These are phyloP conservation scores for Cyprinodon brontotheroides DNA, from an alignment of 2,113 vertebrate genomes.

Conservation along the genomic window DNA sequence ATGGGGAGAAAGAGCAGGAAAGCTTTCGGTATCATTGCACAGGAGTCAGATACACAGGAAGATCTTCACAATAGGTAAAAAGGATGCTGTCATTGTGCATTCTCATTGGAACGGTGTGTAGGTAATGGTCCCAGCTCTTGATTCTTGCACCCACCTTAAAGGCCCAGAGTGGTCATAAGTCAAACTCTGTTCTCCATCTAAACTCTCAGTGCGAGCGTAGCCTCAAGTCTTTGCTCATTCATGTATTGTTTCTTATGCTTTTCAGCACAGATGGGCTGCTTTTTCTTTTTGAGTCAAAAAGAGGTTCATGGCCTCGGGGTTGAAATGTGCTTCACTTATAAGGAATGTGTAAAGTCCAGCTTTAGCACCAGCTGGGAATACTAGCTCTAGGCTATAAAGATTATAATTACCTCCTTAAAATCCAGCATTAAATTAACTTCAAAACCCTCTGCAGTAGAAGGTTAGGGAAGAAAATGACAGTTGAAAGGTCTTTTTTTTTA, in stretches of 20 bases:
- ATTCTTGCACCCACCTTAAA: constrained; percentile 49
- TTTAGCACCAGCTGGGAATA: constrained; percentile 49
- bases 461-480: constrained; percentile 51
- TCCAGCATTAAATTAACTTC: constrained; percentile 9
- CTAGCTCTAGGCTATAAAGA: constrained; percentile 31
- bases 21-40: constrained; percentile 62
- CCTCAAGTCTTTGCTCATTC: constrained; percentile 63
- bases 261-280: constrained; percentile 56
- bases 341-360: constrained; percentile 60
- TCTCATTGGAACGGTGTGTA: constrained; percentile 62
- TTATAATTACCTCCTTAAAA: constrained; percentile 38
- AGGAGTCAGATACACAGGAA: constrained; percentile 61
- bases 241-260: constrained; percentile 59
- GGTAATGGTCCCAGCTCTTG: constrained; percentile 59
- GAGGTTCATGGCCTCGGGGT: constrained; percentile 66
- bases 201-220: constrained; percentile 47
- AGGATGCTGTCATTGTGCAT: constrained; percentile 63
- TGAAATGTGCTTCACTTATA: constrained; percentile 49
- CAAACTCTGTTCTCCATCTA: constrained; percentile 53
- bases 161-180: constrained; percentile 55
- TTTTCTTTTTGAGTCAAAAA: constrained; percentile 59
- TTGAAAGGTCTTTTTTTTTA: constrained; percentile 55
- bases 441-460: background rate
- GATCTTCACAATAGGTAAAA: constrained; percentile 65
- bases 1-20: constrained; percentile 61